Evolutionary conservation across 2,797 vertebrate genomes (phyloP).

Genomic region (Caiman crocodilus): DNA sequence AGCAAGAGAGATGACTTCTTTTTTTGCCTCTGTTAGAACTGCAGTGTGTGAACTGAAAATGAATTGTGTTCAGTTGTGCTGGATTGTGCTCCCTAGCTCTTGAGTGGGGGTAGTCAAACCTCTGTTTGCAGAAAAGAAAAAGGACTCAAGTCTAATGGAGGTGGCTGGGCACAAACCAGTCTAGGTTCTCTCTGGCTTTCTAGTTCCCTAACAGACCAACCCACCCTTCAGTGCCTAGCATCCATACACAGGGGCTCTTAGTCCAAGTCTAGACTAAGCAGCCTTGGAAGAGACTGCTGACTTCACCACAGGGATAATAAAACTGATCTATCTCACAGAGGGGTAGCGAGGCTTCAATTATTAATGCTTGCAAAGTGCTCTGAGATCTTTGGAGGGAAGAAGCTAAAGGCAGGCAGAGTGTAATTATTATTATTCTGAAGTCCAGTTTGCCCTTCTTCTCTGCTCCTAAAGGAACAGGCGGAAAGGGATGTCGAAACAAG

Average conservation of each 20-base stretch:
- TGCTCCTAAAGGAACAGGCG: not conserved
- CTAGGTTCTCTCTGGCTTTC: not conserved
- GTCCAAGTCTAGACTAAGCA: not conserved
- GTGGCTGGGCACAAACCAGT: not conserved
- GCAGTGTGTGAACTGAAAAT: rapidly evolving
- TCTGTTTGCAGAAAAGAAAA: not conserved
- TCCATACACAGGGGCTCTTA: not conserved
- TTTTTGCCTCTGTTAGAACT: rapidly evolving
- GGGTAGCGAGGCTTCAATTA: not conserved
- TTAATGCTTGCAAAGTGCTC: slow-evolving; percentile 37
- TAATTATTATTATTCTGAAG: slow-evolving; percentile 9
- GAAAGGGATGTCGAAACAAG: not conserved
- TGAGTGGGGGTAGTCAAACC: not conserved
- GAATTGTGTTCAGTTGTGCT: too few relatives aligned
- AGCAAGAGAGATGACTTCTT: not conserved
- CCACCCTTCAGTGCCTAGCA: not conserved
- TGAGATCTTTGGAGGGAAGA: slow-evolving; percentile 34
- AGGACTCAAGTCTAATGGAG: rapidly evolving
- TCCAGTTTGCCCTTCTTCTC: not conserved
- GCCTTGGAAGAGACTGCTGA: slow-evolving; percentile 33
- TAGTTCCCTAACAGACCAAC: not conserved
- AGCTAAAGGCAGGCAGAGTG: slow-evolving; percentile 4
- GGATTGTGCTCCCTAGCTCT: too few relatives aligned
- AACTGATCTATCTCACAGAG: not conserved
- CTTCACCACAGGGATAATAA: not conserved